Evolutionary conservation across 2,797 vertebrate genomes (phyloP).

Genomic region (Tragopan temminckii): DNA sequence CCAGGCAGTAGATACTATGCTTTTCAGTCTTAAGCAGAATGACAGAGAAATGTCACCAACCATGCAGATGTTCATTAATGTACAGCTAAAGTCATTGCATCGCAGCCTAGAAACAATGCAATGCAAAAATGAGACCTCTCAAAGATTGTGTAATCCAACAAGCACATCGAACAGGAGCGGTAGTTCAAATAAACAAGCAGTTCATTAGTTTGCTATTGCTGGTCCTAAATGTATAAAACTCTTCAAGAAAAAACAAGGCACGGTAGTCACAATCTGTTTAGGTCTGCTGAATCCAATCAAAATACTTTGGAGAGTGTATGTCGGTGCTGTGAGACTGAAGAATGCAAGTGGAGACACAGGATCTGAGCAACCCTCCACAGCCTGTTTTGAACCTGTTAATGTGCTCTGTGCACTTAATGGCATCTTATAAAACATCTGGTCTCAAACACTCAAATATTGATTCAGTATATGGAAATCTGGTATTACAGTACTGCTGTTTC

Average conservation of each 20-base stretch:
- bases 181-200: constrained; percentile 77
- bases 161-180: constrained; percentile 37
- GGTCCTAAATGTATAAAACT: constrained; percentile 79
- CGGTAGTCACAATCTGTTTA: constrained; percentile 76
- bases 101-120: constrained; percentile 77
- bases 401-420: constrained; percentile 87
- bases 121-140: constrained; percentile 70
- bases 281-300: constrained; percentile 58
- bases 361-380: constrained; percentile 70
- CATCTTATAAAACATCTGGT: constrained; percentile 97
- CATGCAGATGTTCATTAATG: constrained; percentile 2
- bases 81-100: background rate
- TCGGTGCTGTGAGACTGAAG: constrained; percentile 86
- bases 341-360: constrained; percentile 74
- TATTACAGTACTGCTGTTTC: constrained; percentile 85
- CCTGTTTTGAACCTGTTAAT: constrained; percentile 79
- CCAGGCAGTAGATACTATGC: background rate
- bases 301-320: constrained; percentile 42
- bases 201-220: constrained; percentile 80
- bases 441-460: constrained; percentile 92
- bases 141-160: constrained; percentile 32
- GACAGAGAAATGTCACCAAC: background rate
- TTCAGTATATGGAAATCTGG: constrained; percentile 89
- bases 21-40: background rate
- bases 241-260: constrained; percentile 60